phyloP scores from a whole-genome alignment of 2,113 vertebrate species.

The Holacanthus passer region DNA sequence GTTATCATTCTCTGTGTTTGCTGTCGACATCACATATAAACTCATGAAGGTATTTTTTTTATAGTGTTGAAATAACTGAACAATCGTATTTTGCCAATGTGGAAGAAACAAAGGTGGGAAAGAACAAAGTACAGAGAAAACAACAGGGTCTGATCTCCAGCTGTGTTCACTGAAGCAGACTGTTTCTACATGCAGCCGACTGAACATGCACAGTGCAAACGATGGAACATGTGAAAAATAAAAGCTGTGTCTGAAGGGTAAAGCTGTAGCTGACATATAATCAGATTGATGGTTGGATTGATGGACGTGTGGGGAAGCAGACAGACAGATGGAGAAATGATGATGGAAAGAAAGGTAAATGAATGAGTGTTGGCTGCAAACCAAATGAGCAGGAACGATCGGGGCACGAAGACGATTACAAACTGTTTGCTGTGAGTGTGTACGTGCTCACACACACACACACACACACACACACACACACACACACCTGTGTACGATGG shows the following conservation, averaged over 20 bases:
- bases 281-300: background rate
- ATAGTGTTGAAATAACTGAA: background rate
- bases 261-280: too few species aligned
- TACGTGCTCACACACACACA: too few species aligned
- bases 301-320: background rate
- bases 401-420: background rate
- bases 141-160: background rate
- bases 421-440: background rate
- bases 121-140: background rate
- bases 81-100: too few species aligned
- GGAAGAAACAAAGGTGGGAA: too few species aligned
- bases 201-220: background rate
- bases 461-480: too few species aligned
- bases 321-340: background rate
- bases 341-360: background rate
- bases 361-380: slow-evolving; percentile 8
- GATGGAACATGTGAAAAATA: too few species aligned
- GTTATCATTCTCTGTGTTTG: background rate
- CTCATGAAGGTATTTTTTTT: background rate
- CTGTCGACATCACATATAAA: background rate
- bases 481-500: background rate
- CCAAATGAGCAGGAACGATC: slow-evolving; percentile 12
- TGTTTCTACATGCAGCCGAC: background rate
- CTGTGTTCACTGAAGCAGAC: background rate
- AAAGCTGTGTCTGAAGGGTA: too few species aligned